A percentile compares a stretch with the other conserved stretches of the same genome.
Conservation (phyloP, 1,140 invertebrate genomes). For the Drosophila watanabei region DNA sequence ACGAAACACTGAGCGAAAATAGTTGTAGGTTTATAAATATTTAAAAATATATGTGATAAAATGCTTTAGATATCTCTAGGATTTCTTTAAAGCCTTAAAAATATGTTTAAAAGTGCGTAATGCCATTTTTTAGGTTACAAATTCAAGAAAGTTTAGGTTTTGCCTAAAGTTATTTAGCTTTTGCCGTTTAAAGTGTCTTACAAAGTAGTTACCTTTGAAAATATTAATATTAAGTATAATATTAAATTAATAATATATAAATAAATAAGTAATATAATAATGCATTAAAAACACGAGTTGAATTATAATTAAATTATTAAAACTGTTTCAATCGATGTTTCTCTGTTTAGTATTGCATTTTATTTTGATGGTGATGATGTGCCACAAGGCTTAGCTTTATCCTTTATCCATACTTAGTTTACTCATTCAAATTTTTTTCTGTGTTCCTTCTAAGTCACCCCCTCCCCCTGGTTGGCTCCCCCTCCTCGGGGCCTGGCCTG, state of each 20-base stretch:
- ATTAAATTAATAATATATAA: too few relatives aligned
- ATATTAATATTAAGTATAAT: too few relatives aligned
- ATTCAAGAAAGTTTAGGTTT: not conserved
- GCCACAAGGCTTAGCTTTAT: not conserved
- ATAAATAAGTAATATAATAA: not conserved
- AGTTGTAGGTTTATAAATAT: too few relatives aligned
- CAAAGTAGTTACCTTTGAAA: not conserved
- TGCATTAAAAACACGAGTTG: not conserved
- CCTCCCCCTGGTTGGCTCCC: not conserved
- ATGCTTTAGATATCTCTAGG: too few relatives aligned
- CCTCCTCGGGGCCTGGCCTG: slow-evolving; percentile 28
- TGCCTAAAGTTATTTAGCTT: not conserved
- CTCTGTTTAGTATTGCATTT: not conserved
- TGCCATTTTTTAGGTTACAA: not conserved
- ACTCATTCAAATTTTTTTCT: not conserved
- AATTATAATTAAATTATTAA: not conserved
- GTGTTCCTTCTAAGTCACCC: not conserved
- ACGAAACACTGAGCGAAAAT: not conserved
- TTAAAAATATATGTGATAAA: not conserved
- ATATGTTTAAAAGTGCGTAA: not conserved
- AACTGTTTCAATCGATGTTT: not conserved
- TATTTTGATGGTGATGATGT: not conserved
- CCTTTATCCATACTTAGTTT: too few relatives aligned
- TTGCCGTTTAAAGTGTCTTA: not conserved
- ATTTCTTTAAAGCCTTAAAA: not conserved